These are phyloP conservation scores for Drosophila anceps DNA, from an alignment of 2,888 invertebrate species.

Conservation along the genomic window DNA sequence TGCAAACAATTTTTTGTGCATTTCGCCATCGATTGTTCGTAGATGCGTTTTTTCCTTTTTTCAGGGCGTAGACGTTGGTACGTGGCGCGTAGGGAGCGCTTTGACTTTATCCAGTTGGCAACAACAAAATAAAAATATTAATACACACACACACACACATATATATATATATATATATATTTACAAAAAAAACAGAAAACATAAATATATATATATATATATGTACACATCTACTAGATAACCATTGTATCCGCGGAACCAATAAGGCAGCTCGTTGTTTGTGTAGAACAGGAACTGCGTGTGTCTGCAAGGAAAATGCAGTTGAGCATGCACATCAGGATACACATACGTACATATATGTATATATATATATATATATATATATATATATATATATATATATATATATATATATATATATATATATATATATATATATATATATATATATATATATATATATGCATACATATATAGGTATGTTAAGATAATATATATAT, in stretches of 20 bases:
- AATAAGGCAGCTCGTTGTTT: not conserved
- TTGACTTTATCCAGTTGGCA: not conserved
- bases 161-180: not conserved
- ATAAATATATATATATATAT: not conserved
- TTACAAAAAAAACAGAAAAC: not conserved
- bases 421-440: slow-evolving; percentile 10
- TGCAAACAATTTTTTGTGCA: slow-evolving; percentile 16
- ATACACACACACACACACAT: not conserved
- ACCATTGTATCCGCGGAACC: slow-evolving; percentile 8
- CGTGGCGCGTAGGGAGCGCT: not conserved
- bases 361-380: not conserved
- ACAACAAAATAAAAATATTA: not conserved
- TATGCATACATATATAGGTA: too few relatives aligned
- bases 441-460: slow-evolving; percentile 9
- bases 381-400: slow-evolving; percentile 3
- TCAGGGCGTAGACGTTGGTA: not conserved
- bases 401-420: slow-evolving; percentile 7
- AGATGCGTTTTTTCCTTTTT: slow-evolving; percentile 9
- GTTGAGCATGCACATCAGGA: not conserved
- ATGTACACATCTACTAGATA: slow-evolving; percentile 1
- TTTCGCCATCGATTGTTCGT: slow-evolving; percentile 14
- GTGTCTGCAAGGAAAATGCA: slow-evolving; percentile 1
- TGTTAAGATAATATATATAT: too few relatives aligned
- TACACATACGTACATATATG: not conserved
- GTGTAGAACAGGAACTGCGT: not conserved